Evolutionary conservation across 2,888 invertebrate genomes (phyloP), one percentile per base, ranked within the genome.

Genomic region (Synanthedon myopaeformis): DNA sequence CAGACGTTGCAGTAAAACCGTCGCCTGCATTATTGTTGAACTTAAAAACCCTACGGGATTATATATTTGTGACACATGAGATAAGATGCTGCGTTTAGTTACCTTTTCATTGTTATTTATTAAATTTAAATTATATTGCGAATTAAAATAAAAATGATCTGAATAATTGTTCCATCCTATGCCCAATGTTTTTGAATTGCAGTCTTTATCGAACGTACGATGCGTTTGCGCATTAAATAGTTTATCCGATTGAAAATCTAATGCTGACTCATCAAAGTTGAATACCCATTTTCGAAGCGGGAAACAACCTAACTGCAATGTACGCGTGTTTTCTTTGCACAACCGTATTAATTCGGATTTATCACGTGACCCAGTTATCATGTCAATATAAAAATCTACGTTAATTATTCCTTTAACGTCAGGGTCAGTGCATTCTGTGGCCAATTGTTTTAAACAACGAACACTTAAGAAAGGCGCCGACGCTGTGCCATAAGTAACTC

Each of bases 391-490:
- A 57, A 58, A 64, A 53, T 58, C 68, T 4, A 59, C 55, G 13
- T 41, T 59, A 55, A 59, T 68, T 4, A 58, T 59, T 48, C 56
- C 59, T 14, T 58, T 53, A 10, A 60, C 62, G 4, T 48, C 56
- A 45, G 57, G 58, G 56, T 64, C 59, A 8, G 55, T 49, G 49
- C 69, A 62, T n/a, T 72, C 68, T 3, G 53, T n/a, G 1, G 66
- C 69, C 3, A 73, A 49, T 55, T 69, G 67, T 42, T 59, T 57
- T 4, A 71, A 11, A 42, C 67, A 68, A 6, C 69, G 55, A 13
- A 61, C 61, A 45, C 64, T 65, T 4, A 69, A 55, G 52, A 57
- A 72, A 0, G 71, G 68, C 42, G 70, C 69, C 1, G 68, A 64
- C 1, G 67, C 59, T 3, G 63, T 65, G 6, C 65, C 67, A 51